A percentile compares a stretch with the other conserved stretches of the same genome.
phyloP scores from a whole-genome alignment of 1,140 invertebrate species.

The Musca domestica region DNA sequence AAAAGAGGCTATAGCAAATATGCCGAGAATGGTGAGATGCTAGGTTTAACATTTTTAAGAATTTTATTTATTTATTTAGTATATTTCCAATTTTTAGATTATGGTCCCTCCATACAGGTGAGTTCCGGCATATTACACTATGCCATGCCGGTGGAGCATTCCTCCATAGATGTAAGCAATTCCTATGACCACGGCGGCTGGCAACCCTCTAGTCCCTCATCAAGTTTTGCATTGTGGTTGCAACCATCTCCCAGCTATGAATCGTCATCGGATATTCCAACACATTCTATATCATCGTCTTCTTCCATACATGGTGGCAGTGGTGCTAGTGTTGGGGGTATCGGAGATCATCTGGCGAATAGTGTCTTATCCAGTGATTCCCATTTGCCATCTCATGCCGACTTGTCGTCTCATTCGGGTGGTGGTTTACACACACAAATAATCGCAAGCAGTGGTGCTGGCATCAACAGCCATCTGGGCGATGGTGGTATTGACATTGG shows the following conservation, averaged over 20 bases:
- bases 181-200: not conserved
- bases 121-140: not conserved
- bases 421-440: slow-evolving; percentile 15
- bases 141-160: not conserved
- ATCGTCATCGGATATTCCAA: not conserved
- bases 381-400: not conserved
- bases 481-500: not conserved
- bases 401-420: not conserved
- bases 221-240: not conserved
- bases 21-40: not conserved
- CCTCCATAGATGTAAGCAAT: not conserved
- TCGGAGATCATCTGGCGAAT: not conserved
- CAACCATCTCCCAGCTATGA: not conserved
- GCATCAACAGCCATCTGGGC: no score
- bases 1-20: slow-evolving; percentile 4
- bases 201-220: not conserved
- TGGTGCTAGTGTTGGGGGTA: no score
- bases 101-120: not conserved
- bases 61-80: not conserved
- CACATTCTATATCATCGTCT: not conserved
- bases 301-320: no score
- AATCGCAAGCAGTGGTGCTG: not conserved
- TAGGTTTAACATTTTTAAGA: not conserved
- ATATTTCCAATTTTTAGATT: not conserved
- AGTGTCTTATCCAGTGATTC: not conserved